Base-by-base conservation (phyloP, 2,888 invertebrate species). In the Harpalus rufipes region DNA sequence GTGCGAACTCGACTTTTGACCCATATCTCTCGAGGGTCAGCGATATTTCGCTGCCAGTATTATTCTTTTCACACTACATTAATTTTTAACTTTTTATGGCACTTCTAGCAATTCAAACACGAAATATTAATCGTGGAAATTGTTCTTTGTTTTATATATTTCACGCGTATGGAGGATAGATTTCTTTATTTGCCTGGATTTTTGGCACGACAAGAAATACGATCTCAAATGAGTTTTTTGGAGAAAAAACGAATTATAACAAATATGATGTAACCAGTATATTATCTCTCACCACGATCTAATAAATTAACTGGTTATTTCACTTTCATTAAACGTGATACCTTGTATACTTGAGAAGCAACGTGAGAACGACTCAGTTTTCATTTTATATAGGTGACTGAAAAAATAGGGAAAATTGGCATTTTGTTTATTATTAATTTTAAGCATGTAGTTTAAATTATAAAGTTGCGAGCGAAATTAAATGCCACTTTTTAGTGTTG, bases 41-140 rank as follows among this genome's bases (percentile, higher is more conserved):
- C 63, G 63, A 63, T 63, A 21, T 59, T 59, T 14, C 59, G 59
- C 16, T 16, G 16, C 59, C 1, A 12, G 59, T 59, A 59, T 25
- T 63, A 63, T 63, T 63, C 63, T 63, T 63, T 63, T 63, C 25
- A 21, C 25, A 63, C 63, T 25, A 63, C 63, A 63, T 63, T 63
- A 63, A 63, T 63, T 63, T 63, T 21, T 63, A 63, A 21, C 7
- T 63, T 63, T 63, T 63, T 63, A 63, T 63, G 21, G 18, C 63
- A 25, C 8, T 61, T 63, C 25, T 16, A 8, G 3, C 63, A 21
- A 2, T 63, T 21, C 18, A 63, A 63, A 59, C 18, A 59, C 59
- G 18, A 59, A 63, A 21, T 63, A 63, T 63, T 63, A 25, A 63
- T 63, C 12, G 10, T 10, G 10, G 12, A 63, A 8, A 63, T 7